Evolutionary conservation across 2,888 invertebrate species (phyloP).

Genomic region (Thalpophila matura): DNA sequence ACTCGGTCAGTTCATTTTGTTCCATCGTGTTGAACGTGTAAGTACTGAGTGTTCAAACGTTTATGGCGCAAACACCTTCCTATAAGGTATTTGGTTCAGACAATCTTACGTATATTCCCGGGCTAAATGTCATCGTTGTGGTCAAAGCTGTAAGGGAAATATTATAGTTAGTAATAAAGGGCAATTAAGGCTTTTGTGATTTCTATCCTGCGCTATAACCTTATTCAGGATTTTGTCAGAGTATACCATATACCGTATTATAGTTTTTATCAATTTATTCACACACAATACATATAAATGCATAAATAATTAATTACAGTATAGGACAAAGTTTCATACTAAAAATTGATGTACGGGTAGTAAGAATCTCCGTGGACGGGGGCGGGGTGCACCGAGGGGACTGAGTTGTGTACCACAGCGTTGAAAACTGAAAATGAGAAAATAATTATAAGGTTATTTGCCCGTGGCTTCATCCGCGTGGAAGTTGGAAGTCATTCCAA

Average conservation of each 20-base stretch:
- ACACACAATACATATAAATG: slow-evolving; percentile 13
- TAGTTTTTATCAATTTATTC: slow-evolving; percentile 14
- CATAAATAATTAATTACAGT: slow-evolving; percentile 40
- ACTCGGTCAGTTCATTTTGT: too few relatives aligned
- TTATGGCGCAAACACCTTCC: too few relatives aligned
- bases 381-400: slow-evolving; percentile 77
- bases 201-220: too few relatives aligned
- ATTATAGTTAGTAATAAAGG: too few relatives aligned
- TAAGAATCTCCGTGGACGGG: slow-evolving; percentile 72
- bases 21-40: too few relatives aligned
- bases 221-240: neutral
- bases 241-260: neutral
- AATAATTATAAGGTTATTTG: too few relatives aligned
- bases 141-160: too few relatives aligned
- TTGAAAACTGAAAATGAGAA: slow-evolving; percentile 81
- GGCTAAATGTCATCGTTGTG: too few relatives aligned
- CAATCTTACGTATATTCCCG: too few relatives aligned
- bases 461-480: too few relatives aligned
- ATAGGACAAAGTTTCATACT: slow-evolving; percentile 30
- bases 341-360: slow-evolving; percentile 68
- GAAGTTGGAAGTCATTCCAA: neutral
- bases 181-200: neutral
- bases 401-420: slow-evolving; percentile 87
- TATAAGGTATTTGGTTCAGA: too few relatives aligned
- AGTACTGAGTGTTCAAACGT: too few relatives aligned